A percentile compares a stretch with the other conserved stretches of the same genome.
These are phyloP conservation scores for Tauraco erythrolophus DNA, from an alignment of 2,113 vertebrate species.

Conservation along the genomic window DNA sequence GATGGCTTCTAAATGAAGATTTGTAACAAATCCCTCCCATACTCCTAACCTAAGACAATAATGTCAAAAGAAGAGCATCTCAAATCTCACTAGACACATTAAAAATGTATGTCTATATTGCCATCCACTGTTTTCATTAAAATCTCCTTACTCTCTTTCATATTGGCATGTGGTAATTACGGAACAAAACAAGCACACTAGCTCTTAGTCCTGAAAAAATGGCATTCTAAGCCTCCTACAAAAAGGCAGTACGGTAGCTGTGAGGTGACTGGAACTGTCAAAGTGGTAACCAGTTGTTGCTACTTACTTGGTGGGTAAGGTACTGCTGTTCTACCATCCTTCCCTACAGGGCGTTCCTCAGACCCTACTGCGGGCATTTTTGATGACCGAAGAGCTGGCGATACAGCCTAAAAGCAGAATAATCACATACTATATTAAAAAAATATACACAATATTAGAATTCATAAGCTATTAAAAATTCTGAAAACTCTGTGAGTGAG, in stretches of 20 bases:
- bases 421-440: neutral
- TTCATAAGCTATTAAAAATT: neutral
- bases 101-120: neutral
- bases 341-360: conserved; percentile 90
- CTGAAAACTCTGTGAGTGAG: neutral
- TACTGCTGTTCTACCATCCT: conserved; percentile 90
- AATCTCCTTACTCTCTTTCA: neutral
- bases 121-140: neutral
- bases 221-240: neutral
- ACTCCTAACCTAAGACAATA: neutral
- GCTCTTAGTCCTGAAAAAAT: neutral
- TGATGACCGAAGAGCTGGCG: conserved; percentile 86
- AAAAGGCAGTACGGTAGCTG: neutral
- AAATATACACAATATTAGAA: neutral
- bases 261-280: neutral
- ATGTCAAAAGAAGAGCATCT: neutral
- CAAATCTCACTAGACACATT: neutral
- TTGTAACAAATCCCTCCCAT: neutral
- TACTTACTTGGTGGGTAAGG: conserved; percentile 95
- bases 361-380: conserved; percentile 81
- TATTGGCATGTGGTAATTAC: neutral
- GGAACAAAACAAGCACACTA: neutral
- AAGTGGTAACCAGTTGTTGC: neutral
- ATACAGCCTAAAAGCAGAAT: conserved; percentile 79
- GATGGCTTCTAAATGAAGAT: neutral